Percentiles rank a stretch among this genome's conserved stretches.
phyloP scores from a whole-genome alignment of 2,888 invertebrate species.

The Nomada fucata region DNA sequence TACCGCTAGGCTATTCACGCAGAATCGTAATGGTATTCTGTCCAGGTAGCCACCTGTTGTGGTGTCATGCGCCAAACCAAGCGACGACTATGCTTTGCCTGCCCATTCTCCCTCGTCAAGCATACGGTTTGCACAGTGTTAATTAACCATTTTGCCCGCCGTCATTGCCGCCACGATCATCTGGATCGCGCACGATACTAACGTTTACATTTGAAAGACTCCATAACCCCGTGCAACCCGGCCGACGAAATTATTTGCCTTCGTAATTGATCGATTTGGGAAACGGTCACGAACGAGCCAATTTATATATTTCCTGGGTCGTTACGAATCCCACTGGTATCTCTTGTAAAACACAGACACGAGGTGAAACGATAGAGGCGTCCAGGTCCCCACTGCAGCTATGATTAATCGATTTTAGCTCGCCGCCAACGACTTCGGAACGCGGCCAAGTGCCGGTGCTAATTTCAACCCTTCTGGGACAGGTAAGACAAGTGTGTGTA shows the following conservation, averaged over 20 bases:
- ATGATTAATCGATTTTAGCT: conserved; percentile 43
- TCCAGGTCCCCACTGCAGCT: conserved; percentile 7
- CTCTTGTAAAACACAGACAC: background rate
- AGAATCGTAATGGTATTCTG: conserved; percentile 26
- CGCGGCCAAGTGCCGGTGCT: conserved; percentile 32
- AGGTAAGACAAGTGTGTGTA: conserved; percentile 6
- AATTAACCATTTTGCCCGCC: conserved; percentile 52
- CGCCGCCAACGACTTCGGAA: conserved; percentile 39
- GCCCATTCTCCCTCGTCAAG: conserved; percentile 53
- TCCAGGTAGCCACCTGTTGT: conserved; percentile 62
- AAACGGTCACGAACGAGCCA: conserved; percentile 8
- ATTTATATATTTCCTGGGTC: conserved; percentile 35
- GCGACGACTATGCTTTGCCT: conserved; percentile 34
- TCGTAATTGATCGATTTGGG: conserved; percentile 31
- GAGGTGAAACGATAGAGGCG: background rate
- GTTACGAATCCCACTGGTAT: conserved; percentile 4
- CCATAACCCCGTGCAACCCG: too few relatives aligned
- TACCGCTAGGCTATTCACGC: conserved; percentile 31
- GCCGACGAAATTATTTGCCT: conserved; percentile 20
- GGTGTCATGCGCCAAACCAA: conserved; percentile 51
- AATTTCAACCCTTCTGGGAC: conserved; percentile 13
- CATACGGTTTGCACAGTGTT: conserved; percentile 51
- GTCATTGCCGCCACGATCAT: conserved; percentile 6
- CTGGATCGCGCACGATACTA: conserved; percentile 1
- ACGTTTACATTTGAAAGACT: conserved; percentile 12